These are phyloP conservation scores for Danio choprae DNA, from an alignment of 2,797 vertebrate genomes.

Conservation along the genomic window DNA sequence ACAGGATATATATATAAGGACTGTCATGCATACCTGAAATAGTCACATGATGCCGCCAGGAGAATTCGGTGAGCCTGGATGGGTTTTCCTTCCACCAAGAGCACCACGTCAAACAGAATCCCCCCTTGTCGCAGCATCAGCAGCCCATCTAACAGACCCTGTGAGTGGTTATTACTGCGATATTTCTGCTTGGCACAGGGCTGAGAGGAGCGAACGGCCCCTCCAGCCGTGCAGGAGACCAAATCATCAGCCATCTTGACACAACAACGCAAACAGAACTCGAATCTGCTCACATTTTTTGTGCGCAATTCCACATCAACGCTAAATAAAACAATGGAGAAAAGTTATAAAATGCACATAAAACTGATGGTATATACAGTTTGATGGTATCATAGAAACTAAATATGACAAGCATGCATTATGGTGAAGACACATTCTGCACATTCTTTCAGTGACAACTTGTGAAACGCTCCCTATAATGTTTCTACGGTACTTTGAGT, in stretches of 20 bases:
- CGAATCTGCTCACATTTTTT: constrained; percentile 44
- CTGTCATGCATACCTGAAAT: constrained; percentile 86
- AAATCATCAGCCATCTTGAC: constrained; percentile 83
- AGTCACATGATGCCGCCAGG: constrained; percentile 93
- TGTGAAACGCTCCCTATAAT: no score
- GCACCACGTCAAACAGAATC: constrained; percentile 91
- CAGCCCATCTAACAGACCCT: constrained; percentile 88
- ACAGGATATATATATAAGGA: no score
- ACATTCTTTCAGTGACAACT: no score
- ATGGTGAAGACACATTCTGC: no score
- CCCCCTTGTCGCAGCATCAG: constrained; percentile 84
- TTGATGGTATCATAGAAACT: no score
- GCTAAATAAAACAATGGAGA: neutral
- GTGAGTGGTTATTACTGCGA: constrained; percentile 84
- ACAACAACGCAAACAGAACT: neutral
- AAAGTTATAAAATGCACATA: neutral
- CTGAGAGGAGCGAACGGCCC: constrained; percentile 65
- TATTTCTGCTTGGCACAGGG: constrained; percentile 83
- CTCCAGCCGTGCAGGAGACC: constrained; percentile 68
- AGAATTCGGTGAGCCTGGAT: constrained; percentile 94
- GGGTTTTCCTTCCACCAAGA: constrained; percentile 88
- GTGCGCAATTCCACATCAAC: neutral
- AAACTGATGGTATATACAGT: no score
- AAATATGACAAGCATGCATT: neutral
- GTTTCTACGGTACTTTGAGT: no score